Base-by-base conservation (phyloP, 37 sponge, comb jelly and placozoan genomes). In the Crambe crambe region DNA sequence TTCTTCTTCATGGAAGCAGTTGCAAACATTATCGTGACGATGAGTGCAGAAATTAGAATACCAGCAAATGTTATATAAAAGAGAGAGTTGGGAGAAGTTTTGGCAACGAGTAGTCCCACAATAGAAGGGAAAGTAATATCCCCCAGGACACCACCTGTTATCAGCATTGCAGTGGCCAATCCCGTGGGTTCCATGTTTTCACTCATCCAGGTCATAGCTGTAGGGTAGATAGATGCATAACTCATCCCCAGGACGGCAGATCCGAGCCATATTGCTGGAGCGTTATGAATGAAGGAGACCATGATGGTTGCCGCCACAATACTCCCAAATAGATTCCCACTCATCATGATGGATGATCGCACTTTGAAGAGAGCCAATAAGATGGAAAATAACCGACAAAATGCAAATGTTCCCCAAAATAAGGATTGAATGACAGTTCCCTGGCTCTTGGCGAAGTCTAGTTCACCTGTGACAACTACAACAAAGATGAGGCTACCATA, bases 381-480 rank as follows among this genome's bases (percentile, higher is more conserved):
- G 37, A 88, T 51, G 2, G 82, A 71, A 0, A 85, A 74, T 6
- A 78, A 29, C 5, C 91, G 42, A 2, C n/a, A 36, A 43, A 90
- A 79, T 0, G 86, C 56, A 76, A 90, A 90, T 26, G 81, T 37
- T 2, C 91, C 91, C 91, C 91, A 90, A 58, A 82, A 90, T 3
- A 85, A 47, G 9, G 86, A 39, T 36, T 73, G 70, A 8, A 90
- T 15, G 3, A 80, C 8, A 35, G 91, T 81, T 42, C 86, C 91
- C 0, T 34, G 34, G 42, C 58, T 30, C 61, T 84, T 85, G 41
- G 70, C 34, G 70, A 90, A 81, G 44, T 37, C 37, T 22, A 90
- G 78, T 5, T 68, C 40, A 17, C 80, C 72, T 38, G 21, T 77
- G 40, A 90, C 91, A 21, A 81, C 76, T 2, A 68, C 90, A 22